A percentile compares a stretch with the other conserved stretches of the same genome.
These are phyloP conservation scores for Petrophora chlorosata DNA, from an alignment of 2,888 invertebrate genomes.

Conservation along the genomic window DNA sequence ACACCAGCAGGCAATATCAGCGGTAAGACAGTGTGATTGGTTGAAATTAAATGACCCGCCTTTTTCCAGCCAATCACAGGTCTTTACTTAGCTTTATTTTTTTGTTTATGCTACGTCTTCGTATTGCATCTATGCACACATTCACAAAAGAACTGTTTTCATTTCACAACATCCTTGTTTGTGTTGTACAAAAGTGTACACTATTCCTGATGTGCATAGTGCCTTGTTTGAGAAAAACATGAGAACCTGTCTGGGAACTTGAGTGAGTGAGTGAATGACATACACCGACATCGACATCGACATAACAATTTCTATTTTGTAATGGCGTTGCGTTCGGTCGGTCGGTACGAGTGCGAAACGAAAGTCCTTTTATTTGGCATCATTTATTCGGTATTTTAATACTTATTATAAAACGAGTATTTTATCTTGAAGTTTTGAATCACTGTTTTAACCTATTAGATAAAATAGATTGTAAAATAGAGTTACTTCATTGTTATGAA, in stretches of 20 bases:
- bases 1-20: conserved; percentile 66
- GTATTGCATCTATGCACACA: conserved; percentile 65
- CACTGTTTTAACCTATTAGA: conserved; percentile 4
- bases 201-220: conserved; percentile 34
- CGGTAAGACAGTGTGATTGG: conserved; percentile 66
- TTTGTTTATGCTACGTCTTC: conserved; percentile 75
- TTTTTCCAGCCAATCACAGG: conserved; percentile 62
- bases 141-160: conserved; percentile 61
- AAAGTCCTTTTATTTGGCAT: conserved; percentile 31
- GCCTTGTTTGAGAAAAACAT: conserved; percentile 34
- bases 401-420: conserved; percentile 1
- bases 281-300: conserved; percentile 19
- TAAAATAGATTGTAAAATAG: conserved; percentile 16
- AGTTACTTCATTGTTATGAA: conserved; percentile 41
- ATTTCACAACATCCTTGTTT: conserved; percentile 40
- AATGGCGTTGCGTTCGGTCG: conserved; percentile 52
- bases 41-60: conserved; percentile 73
- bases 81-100: conserved; percentile 73
- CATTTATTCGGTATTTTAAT: conserved; percentile 32
- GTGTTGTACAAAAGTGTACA: conserved; percentile 41
- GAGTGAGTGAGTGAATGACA: conserved; percentile 52
- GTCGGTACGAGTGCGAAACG: conserved; percentile 45
- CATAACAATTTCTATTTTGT: conserved; percentile 40
- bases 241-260: conserved; percentile 30
- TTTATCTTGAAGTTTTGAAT: conserved; percentile 1